Percentiles rank a stretch among this genome's conserved stretches.
phyloP scores from a whole-genome alignment of 92 coral and sea anemone species.

The Hydrozoanthus gracilis region DNA sequence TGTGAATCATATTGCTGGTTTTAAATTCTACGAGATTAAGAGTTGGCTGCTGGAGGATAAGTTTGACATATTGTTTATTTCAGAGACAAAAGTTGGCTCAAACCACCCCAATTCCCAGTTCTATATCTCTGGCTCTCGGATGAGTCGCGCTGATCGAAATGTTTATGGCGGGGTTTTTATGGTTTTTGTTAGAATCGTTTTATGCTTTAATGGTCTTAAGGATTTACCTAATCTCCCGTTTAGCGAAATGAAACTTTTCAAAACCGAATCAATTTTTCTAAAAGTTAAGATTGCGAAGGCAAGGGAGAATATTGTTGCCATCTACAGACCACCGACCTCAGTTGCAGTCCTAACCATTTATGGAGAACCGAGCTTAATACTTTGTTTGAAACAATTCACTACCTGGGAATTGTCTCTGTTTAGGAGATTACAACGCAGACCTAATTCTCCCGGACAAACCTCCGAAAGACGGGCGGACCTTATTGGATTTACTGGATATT shows the following conservation, averaged over 20 bases:
- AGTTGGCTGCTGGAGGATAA: slow-evolving; percentile 12
- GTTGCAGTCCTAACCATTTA: background rate
- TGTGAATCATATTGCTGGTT: slow-evolving; percentile 45
- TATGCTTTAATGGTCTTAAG: slow-evolving; percentile 7
- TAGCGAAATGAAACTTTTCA: background rate
- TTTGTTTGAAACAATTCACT: slow-evolving; percentile 10
- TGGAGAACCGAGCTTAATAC: slow-evolving; percentile 22
- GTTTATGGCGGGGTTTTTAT: slow-evolving; percentile 57
- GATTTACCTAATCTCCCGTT: background rate
- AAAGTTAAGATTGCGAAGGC: slow-evolving; percentile 45
- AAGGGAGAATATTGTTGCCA: slow-evolving; percentile 30
- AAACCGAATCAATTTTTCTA: slow-evolving; percentile 24
- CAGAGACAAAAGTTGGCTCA: slow-evolving; percentile 57
- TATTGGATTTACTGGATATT: slow-evolving; percentile 58
- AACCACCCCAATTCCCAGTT: slow-evolving; percentile 31
- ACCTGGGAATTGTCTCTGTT: slow-evolving; percentile 40
- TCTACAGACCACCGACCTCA: slow-evolving; percentile 54
- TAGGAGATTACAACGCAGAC: slow-evolving; percentile 60
- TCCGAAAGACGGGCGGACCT: slow-evolving; percentile 57
- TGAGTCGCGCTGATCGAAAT: slow-evolving; percentile 46
- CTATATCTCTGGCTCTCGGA: slow-evolving; percentile 38
- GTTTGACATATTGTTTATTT: slow-evolving; percentile 47
- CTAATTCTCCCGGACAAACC: slow-evolving; percentile 52
- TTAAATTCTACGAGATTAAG: slow-evolving; percentile 33
- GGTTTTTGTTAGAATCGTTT: slow-evolving; percentile 33